Percentiles rank a stretch among this genome's conserved stretches.
Conservation (phyloP, 2,797 vertebrate genomes). For the Enteromius anoplus region DNA sequence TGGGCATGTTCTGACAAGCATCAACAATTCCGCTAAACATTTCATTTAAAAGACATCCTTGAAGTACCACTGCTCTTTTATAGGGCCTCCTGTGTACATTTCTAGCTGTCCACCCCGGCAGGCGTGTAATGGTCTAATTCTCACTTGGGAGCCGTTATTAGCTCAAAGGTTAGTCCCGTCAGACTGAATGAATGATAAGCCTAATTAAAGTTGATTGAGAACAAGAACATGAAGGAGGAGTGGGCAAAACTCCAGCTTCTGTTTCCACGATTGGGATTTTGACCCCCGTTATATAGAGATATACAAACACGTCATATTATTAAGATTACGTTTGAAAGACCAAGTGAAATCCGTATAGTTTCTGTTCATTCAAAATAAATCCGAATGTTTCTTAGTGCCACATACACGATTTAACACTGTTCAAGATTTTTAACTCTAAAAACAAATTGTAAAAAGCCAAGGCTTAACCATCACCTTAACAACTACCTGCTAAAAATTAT, state of each 20-base stretch:
- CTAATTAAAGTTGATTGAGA: slow-evolving; percentile 56
- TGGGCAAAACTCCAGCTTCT: slow-evolving; percentile 38
- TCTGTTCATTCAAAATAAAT: not conserved
- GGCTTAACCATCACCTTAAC: not conserved
- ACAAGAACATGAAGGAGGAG: slow-evolving; percentile 38
- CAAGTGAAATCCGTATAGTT: not conserved
- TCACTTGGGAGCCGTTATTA: slow-evolving; percentile 51
- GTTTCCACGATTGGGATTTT: slow-evolving; percentile 17
- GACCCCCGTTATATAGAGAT: slow-evolving; percentile 5
- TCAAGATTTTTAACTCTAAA: not conserved
- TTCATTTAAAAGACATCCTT: not conserved
- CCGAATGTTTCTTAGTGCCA: slow-evolving; percentile 14
- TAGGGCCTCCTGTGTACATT: slow-evolving; percentile 11
- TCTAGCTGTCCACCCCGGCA: slow-evolving; percentile 36
- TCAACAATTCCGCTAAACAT: not conserved
- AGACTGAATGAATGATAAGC: slow-evolving; percentile 46
- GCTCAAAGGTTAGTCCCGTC: slow-evolving; percentile 52
- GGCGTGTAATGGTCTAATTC: slow-evolving; percentile 53
- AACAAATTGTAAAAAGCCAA: not conserved
- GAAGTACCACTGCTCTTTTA: slow-evolving; percentile 19
- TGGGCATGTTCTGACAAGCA: not conserved
- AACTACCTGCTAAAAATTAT: not conserved
- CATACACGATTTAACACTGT: not conserved
- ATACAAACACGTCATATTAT: slow-evolving; percentile 11
- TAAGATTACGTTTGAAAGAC: slow-evolving; percentile 16